Evolutionary conservation across 2,888 invertebrate genomes (phyloP), one percentile per base, ranked within the genome.

Genomic region (Odontomyia ornata): DNA sequence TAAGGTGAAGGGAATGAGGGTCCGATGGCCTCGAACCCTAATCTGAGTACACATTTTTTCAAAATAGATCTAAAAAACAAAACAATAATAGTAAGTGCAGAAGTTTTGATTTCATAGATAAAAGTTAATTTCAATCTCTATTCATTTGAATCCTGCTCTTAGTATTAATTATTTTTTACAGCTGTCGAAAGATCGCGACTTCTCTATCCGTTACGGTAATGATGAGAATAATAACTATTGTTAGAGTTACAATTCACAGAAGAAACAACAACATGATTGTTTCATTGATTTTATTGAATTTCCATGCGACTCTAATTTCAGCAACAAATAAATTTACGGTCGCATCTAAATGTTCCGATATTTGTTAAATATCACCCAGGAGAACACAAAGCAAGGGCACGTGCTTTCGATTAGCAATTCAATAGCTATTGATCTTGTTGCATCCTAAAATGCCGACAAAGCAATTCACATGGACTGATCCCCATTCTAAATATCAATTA

Each of bases 71-170:
- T 9, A 36, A 27, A 27, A 65, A 30, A 65, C 47, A 76, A 69
- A 78, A 18, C 67, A 57, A 57, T 57, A 60, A 30, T 75, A 62
- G 30, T 64, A 28, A 60, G 47, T 56, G 25, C 65, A 30, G n/a
- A 46, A 62, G 13, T 75, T 76, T 77, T 78, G 78, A 78, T 78
- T 78, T 78, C 21, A 62, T 46, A 77, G 78, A 78, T 78, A 78
- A 78, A n/a, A 78, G 77, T 76, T 72, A 77, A 78, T 77, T 78
- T 57, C 64, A 9, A 73, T 57, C 75, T 78, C 75, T 77, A 73
- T 73, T 57, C 57, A 57, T 73, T 52, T 56, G n/a, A 30, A 57
- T 2, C 7, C 5, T 36, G 9, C 21, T 27, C 52, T 28, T 18
- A 30, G 73, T 15, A 28, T 57, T 60, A 30, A 13, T 18, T 30